Evolutionary conservation across 2,797 vertebrate genomes (phyloP), one percentile per base, ranked within the genome.

Genomic region (Erpetoichthys calabaricus): DNA sequence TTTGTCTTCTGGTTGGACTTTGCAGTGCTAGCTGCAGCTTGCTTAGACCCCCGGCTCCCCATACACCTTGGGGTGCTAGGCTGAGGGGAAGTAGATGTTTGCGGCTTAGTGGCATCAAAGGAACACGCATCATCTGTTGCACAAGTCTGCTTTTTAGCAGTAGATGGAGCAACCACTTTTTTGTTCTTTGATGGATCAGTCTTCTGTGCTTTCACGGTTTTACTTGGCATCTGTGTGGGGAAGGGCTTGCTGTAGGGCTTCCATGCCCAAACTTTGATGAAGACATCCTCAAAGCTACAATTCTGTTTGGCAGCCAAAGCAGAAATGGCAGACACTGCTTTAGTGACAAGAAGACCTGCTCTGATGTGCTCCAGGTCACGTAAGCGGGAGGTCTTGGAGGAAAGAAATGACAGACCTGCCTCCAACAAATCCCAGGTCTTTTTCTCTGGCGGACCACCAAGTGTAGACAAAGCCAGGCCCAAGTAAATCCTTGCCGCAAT

Each of bases 191-290:
- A 43, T 43, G 57, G 69, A 63, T 65, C 25, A 25, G 25, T 25
- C 25, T 25, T 25, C 25, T 25, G 25, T 25, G 25, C 25, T 25
- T 25, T 25, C 25, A 25, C 25, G 2, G 25, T 25, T 25, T 25
- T 25, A 25, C 25, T 25, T 25, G 25, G 25, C 25, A 25, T 1
- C 25, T 25, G 25, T 25, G 25, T 25, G 25, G 25, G 25, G 2
- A 25, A 49, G 62, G 44, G 45, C 55, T 1, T 41, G 67, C 50
- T 47, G 59, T 59, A 62, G 66, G 79, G 68, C 55, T 81, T 84
- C 85, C 86, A 91, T 5, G 68, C 66, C 90, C 87, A 91, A 10
- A 57, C 64, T 4, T 68, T 59, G 42, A 79, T 77, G 57, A 90
- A 90, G 1, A 91, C 64, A 1, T 81, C 80, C 8, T 82, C 72